Evolutionary conservation across 2,888 invertebrate genomes (phyloP).

Genomic region (Gnatocerus cornutus): DNA sequence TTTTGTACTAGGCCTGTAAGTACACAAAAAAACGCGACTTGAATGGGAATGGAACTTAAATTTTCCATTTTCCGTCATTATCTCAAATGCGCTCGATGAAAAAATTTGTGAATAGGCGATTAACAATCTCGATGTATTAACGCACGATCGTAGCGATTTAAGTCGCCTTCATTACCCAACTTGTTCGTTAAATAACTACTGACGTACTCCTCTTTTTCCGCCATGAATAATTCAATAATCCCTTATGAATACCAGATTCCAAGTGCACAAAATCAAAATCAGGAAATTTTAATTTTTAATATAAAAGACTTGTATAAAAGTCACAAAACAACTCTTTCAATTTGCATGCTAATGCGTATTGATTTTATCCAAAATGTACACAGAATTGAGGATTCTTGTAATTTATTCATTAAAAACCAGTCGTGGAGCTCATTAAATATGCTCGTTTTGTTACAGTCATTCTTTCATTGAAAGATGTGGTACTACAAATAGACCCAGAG

Average conservation of each 20-base stretch:
- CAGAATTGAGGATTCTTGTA: conserved; percentile 9
- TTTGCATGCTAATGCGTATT: conserved; percentile 30
- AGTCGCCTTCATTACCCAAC: too few species aligned
- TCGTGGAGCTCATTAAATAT: conserved; percentile 1
- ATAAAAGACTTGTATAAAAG: conserved; percentile 1
- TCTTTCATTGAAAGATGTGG: conserved; percentile 81
- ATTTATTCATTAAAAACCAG: conserved; percentile 36
- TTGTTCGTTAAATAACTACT: too few species aligned
- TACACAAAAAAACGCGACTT: too few species aligned
- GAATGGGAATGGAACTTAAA: too few species aligned
- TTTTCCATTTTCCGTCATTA: too few species aligned
- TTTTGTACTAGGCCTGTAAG: too few species aligned
- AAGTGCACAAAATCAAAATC: conserved; percentile 16
- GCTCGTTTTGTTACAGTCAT: conserved; percentile 71
- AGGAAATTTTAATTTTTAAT: conserved; percentile 12
- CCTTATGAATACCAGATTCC: conserved; percentile 13
- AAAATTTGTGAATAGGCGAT: too few species aligned
- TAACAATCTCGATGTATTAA: too few species aligned
- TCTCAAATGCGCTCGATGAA: too few species aligned
- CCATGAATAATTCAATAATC: conserved; percentile 16
- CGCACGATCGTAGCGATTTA: too few species aligned
- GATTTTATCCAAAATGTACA: conserved; percentile 23
- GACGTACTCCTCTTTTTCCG: background rate
- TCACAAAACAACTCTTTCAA: conserved; percentile 26
- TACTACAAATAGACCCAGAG: conserved; percentile 80